Evolutionary conservation across 1,140 invertebrate species (phyloP).

Genomic region (Pteromalus puparum): DNA sequence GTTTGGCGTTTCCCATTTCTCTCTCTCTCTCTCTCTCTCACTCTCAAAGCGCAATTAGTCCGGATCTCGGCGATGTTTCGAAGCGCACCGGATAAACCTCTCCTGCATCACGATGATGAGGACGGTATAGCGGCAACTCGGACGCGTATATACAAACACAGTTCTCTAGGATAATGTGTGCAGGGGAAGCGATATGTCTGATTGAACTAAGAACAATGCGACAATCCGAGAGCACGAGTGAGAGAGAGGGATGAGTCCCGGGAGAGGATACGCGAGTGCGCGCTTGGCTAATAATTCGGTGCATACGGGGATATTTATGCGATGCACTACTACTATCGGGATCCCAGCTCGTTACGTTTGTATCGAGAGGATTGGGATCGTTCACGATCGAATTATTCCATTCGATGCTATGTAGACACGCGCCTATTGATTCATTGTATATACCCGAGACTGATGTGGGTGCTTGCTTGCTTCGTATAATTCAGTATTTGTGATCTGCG

Average conservation of each 20-base stretch:
- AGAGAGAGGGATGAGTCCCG: not conserved
- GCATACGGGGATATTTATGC: not conserved
- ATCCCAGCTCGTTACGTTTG: not conserved
- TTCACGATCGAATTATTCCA: not conserved
- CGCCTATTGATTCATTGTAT: not conserved
- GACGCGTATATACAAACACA: not conserved
- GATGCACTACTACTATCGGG: not conserved
- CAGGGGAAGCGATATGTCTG: not conserved
- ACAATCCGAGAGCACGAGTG: not conserved
- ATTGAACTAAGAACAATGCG: conserved; percentile 25
- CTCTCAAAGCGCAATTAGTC: conserved; percentile 29
- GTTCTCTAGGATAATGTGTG: not conserved
- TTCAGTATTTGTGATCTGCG: too few relatives aligned
- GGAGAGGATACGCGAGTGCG: not conserved
- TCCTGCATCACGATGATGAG: not conserved
- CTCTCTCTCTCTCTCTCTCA: not conserved
- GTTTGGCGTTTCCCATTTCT: not conserved
- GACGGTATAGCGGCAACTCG: not conserved
- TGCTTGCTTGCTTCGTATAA: too few relatives aligned
- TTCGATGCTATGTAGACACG: not conserved
- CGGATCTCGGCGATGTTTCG: not conserved
- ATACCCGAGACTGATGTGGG: too few relatives aligned
- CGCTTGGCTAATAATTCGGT: not conserved
- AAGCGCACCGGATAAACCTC: not conserved
- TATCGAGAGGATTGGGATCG: not conserved